Evolutionary conservation across 1,140 invertebrate genomes (phyloP).

Genomic region (Brachionus sp.): DNA sequence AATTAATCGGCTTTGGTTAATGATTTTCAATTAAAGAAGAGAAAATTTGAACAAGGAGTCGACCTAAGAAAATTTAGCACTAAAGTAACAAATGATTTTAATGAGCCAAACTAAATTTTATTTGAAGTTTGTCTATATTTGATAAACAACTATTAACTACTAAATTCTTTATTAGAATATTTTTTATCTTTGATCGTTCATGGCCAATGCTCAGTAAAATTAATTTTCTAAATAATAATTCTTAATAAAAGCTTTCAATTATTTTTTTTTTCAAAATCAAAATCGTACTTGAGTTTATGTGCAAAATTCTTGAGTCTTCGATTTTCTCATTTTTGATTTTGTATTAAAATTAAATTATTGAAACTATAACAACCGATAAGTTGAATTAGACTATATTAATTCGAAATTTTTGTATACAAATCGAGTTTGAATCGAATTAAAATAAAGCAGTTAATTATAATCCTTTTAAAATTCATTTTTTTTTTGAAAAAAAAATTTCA

Average conservation of each 20-base stretch:
- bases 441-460: constrained; percentile 2
- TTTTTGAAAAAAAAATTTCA: neutral
- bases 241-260: neutral
- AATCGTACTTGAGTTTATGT: neutral
- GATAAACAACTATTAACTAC: neutral
- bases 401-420: neutral
- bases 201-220: neutral
- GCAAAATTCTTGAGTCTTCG: neutral
- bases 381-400: neutral
- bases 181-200: neutral
- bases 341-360: neutral
- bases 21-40: neutral
- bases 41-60: neutral
- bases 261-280: neutral
- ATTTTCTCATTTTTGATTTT: neutral
- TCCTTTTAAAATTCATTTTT: neutral
- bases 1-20: neutral
- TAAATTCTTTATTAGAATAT: neutral
- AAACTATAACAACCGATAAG: neutral
- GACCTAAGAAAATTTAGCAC: neutral
- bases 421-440: neutral
- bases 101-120: neutral
- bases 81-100: neutral
- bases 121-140: constrained; percentile 5
- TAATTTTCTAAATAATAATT: neutral